A percentile compares a stretch with the other conserved stretches of the same genome.
Evolutionary conservation across 1,140 invertebrate genomes (phyloP).

Genomic region (Drosophila eugracilis): DNA sequence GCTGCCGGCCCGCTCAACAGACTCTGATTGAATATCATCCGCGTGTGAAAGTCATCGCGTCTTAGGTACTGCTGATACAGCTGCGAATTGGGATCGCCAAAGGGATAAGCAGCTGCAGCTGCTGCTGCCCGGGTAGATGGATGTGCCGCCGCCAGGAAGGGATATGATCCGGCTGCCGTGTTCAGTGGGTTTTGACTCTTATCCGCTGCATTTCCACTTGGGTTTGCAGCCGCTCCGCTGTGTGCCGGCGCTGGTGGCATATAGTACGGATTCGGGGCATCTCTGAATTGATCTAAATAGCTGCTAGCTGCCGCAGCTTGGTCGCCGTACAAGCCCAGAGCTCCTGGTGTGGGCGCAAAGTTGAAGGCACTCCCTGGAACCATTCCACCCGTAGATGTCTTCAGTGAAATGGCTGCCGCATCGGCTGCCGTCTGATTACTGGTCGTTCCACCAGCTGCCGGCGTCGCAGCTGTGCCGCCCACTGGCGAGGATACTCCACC

Average conservation of each 20-base stretch:
- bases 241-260: slow-evolving; percentile 86
- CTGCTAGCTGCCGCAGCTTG: slow-evolving; percentile 85
- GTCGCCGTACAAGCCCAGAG: slow-evolving; percentile 86
- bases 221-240: slow-evolving; percentile 84
- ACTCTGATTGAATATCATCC: slow-evolving; percentile 87
- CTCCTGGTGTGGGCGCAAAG: slow-evolving; percentile 87
- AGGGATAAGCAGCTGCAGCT: slow-evolving; percentile 86
- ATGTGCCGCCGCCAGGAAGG: slow-evolving; percentile 84
- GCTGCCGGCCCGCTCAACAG: slow-evolving; percentile 85
- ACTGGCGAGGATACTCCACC: slow-evolving; percentile 68
- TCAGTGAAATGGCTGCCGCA: slow-evolving; percentile 86
- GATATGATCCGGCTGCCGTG: slow-evolving; percentile 70
- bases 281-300: slow-evolving; percentile 88
- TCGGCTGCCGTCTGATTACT: slow-evolving; percentile 85
- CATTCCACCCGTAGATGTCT: slow-evolving; percentile 86
- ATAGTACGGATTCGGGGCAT: slow-evolving; percentile 86
- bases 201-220: slow-evolving; percentile 78
- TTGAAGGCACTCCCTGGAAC: slow-evolving; percentile 90
- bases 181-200: slow-evolving; percentile 67
- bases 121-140: slow-evolving; percentile 83
- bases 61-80: slow-evolving; percentile 90
- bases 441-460: slow-evolving; percentile 8
- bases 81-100: slow-evolving; percentile 87
- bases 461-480: slow-evolving; percentile 13
- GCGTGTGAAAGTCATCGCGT: slow-evolving; percentile 87